phyloP scores from a whole-genome alignment of 2,797 vertebrate species.

The Epinephelus malabaricus region DNA sequence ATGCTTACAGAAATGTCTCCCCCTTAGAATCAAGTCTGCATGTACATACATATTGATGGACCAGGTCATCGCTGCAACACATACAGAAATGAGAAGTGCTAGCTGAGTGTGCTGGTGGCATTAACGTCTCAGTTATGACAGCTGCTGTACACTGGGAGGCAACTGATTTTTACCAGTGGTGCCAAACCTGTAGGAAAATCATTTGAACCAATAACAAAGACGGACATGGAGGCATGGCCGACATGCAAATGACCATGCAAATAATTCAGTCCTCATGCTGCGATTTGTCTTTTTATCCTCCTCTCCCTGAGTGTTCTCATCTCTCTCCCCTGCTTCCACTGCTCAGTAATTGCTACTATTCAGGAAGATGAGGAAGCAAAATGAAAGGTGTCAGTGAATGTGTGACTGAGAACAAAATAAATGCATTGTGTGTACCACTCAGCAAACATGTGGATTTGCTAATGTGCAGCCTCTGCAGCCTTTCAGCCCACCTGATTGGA shows the following conservation, averaged over 20 bases:
- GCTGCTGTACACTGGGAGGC: neutral
- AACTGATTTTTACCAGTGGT: conserved; percentile 19
- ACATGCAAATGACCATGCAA: conserved; percentile 61
- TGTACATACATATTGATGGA: neutral
- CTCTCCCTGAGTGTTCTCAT: conserved; percentile 13
- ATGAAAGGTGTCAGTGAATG: conserved; percentile 60
- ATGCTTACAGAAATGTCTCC: neutral
- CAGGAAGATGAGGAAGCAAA: conserved; percentile 36
- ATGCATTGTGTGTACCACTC: conserved; percentile 40
- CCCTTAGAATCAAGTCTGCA: neutral
- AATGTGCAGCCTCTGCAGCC: conserved; percentile 51
- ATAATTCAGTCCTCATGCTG: conserved; percentile 18
- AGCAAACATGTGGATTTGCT: conserved; percentile 42
- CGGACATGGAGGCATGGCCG: neutral
- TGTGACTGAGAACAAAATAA: conserved; percentile 36
- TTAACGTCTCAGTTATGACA: conserved; percentile 16
- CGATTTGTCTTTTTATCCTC: conserved; percentile 44
- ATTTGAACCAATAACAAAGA: conserved; percentile 13
- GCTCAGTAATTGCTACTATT: conserved; percentile 60
- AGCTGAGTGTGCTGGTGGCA: neutral
- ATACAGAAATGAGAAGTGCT: conserved; percentile 4
- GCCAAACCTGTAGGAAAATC: conserved; percentile 30
- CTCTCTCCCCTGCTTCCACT: conserved; percentile 20
- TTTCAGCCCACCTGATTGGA: conserved; percentile 45
- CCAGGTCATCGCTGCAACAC: neutral